Conservation (phyloP, 2,888 invertebrate genomes). For the Megamerina dolium region DNA sequence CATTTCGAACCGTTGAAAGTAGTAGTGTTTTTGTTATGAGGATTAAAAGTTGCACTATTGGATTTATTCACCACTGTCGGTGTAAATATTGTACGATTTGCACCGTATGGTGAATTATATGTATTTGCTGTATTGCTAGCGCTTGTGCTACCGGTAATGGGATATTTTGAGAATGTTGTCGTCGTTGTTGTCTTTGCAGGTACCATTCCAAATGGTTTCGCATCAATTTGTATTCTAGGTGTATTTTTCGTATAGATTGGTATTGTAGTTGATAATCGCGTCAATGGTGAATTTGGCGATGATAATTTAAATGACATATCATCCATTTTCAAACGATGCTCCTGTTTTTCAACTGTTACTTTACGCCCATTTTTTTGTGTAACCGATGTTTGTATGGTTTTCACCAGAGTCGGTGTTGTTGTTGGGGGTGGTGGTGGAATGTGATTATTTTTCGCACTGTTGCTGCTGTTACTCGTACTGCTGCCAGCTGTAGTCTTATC, state of each 20-base stretch:
- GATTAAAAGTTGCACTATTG: neutral
- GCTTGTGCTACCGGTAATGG: slow-evolving; percentile 4
- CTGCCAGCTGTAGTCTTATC: slow-evolving; percentile 14
- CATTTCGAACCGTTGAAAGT: too few relatives aligned
- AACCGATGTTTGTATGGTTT: slow-evolving; percentile 31
- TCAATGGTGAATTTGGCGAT: slow-evolving; percentile 19
- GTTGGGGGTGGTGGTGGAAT: slow-evolving; percentile 13
- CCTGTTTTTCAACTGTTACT: slow-evolving; percentile 33
- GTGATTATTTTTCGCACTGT: slow-evolving; percentile 5
- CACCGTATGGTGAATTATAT: slow-evolving; percentile 20
- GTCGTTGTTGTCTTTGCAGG: slow-evolving; percentile 13
- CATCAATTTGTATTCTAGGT: slow-evolving; percentile 12
- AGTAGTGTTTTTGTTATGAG: neutral
- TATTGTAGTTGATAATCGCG: neutral
- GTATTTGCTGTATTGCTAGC: slow-evolving; percentile 5
- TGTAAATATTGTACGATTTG: slow-evolving; percentile 5
- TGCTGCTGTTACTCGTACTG: slow-evolving; percentile 2
- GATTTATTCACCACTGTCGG: too few relatives aligned
- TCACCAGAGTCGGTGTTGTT: slow-evolving; percentile 28
- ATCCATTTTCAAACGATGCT: slow-evolving; percentile 25
- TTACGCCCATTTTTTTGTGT: slow-evolving; percentile 35
- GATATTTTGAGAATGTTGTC: slow-evolving; percentile 7
- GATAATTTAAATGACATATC: slow-evolving; percentile 19
- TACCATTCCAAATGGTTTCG: slow-evolving; percentile 5
- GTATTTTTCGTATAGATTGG: slow-evolving; percentile 11